Percentiles rank a stretch among this genome's conserved stretches.
Conservation (phyloP, 2,113 vertebrate species). For the Sander vitreus region DNA sequence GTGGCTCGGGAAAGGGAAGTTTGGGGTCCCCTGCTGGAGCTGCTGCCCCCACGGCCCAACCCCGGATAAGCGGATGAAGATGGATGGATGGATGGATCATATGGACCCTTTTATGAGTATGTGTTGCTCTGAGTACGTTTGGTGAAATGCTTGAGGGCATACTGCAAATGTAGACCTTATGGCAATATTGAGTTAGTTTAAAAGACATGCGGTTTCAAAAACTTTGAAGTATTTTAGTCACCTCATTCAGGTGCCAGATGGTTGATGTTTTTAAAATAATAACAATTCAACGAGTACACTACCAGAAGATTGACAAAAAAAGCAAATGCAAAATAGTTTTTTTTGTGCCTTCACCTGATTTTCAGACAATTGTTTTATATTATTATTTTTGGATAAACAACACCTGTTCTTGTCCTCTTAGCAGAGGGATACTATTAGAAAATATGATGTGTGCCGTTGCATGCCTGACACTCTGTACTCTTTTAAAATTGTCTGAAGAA, state of each 20-base stretch:
- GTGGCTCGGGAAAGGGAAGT: too few species aligned
- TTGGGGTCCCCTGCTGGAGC: too few species aligned
- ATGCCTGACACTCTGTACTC: not conserved
- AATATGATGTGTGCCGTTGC: not conserved
- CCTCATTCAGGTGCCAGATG: constrained; percentile 31
- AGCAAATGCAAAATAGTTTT: not conserved
- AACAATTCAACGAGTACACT: not conserved
- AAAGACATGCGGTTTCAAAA: not conserved
- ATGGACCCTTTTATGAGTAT: too few species aligned
- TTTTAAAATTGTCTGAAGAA: not conserved
- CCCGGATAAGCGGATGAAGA: too few species aligned
- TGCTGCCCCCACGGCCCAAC: too few species aligned
- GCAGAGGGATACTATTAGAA: constrained; percentile 7
- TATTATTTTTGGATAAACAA: constrained; percentile 44
- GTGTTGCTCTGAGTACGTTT: not conserved
- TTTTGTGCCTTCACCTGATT: constrained; percentile 19
- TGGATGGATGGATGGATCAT: too few species aligned
- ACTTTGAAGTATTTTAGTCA: not conserved
- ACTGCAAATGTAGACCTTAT: constrained; percentile 9
- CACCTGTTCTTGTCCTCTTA: constrained; percentile 30
- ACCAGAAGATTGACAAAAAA: constrained; percentile 18
- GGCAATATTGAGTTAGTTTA: not conserved
- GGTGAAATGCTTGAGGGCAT: constrained; percentile 4
- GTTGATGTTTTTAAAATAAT: constrained; percentile 12
- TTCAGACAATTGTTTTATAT: constrained; percentile 12